phyloP scores from a whole-genome alignment of 2,113 vertebrate species.

The Cyanocitta stelleri region DNA sequence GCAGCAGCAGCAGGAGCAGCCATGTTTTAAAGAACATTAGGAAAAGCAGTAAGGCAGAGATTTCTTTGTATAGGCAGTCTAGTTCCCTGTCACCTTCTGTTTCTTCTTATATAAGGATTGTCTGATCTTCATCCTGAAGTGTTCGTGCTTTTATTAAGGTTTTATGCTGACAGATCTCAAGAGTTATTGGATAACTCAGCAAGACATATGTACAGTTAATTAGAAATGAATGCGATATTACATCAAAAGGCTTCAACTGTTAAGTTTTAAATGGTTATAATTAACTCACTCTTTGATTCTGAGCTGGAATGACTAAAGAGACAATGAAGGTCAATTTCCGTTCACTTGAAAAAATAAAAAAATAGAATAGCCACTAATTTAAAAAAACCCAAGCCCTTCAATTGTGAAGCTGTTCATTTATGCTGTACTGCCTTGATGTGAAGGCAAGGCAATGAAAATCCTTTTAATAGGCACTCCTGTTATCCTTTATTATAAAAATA shows the following conservation, averaged over 20 bases:
- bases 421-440: slow-evolving; percentile 25
- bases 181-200: slow-evolving; percentile 45
- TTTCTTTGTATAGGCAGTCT: background rate
- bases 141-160: slow-evolving; percentile 41
- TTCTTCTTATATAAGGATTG: slow-evolving; percentile 5
- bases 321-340: slow-evolving; percentile 61
- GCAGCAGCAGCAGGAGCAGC: background rate
- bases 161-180: slow-evolving; percentile 55
- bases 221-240: slow-evolving; percentile 64
- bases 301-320: slow-evolving; percentile 54
- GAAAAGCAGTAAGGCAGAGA: background rate
- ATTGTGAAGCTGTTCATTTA: slow-evolving; percentile 2
- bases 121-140: slow-evolving; percentile 46
- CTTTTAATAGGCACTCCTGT: slow-evolving; percentile 30
- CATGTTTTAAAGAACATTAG: background rate
- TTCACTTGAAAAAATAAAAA: slow-evolving; percentile 51
- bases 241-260: slow-evolving; percentile 67
- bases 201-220: slow-evolving; percentile 65
- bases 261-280: slow-evolving; percentile 68
- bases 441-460: slow-evolving; percentile 43
- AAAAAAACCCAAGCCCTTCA: background rate
- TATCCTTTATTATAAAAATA: slow-evolving; percentile 1
- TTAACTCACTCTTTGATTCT: slow-evolving; percentile 67
- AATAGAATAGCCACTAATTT: slow-evolving; percentile 23
- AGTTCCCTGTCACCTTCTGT: slow-evolving; percentile 15